Conservation (phyloP, 2,113 vertebrate genomes). For the Paradisaea rubra region DNA sequence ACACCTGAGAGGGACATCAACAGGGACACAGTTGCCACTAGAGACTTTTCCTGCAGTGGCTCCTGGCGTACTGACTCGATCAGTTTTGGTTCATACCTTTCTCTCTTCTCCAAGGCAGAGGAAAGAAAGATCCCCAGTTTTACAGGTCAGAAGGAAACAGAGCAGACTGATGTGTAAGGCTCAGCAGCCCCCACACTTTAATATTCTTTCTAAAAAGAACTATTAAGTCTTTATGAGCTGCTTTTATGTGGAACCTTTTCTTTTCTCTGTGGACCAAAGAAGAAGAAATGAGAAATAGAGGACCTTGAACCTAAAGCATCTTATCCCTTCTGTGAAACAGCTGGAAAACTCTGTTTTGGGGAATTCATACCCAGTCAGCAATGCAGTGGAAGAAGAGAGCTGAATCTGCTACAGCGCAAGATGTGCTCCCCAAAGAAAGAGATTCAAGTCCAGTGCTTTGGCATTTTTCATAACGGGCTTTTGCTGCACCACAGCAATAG, state of each 20-base stretch:
- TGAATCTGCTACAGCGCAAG: background rate
- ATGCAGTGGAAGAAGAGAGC: background rate
- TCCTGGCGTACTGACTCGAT: background rate
- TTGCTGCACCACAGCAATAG: background rate
- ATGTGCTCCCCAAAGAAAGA: background rate
- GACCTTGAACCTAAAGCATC: background rate
- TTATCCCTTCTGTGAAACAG: background rate
- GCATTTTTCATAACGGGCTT: background rate
- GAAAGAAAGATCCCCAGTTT: background rate
- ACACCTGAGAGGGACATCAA: background rate
- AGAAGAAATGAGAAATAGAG: constrained; percentile 3
- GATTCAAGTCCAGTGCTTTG: background rate
- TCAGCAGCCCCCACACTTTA: background rate
- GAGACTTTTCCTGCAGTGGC: background rate
- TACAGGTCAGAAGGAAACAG: constrained; percentile 10
- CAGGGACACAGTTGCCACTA: background rate
- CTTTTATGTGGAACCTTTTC: constrained; percentile 24
- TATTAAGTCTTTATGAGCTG: constrained; percentile 8
- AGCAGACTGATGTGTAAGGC: background rate
- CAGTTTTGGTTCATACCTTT: background rate
- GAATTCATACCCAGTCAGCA: background rate
- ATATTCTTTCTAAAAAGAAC: background rate
- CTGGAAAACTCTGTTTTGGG: background rate
- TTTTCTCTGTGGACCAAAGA: constrained; percentile 2
- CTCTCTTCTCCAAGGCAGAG: background rate